A percentile compares a stretch with the other conserved stretches of the same genome.
These are phyloP conservation scores for Caenorhabditis auriculariae DNA, from an alignment of 2,888 invertebrate genomes.

Conservation along the genomic window DNA sequence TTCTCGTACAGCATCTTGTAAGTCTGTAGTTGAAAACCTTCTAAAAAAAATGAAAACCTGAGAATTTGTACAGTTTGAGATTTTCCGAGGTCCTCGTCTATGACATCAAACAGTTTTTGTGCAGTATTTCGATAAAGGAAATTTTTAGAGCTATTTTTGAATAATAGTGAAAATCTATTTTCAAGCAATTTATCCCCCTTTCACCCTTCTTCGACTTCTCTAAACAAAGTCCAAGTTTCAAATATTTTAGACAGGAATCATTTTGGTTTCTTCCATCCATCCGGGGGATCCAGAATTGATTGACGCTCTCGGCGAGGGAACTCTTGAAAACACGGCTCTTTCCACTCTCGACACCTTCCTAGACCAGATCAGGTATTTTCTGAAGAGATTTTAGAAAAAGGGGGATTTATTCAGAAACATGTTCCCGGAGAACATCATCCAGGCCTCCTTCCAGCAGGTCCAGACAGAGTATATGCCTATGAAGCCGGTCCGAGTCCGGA, in stretches of 20 bases:
- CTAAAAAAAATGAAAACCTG: too few species aligned
- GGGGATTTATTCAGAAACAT: conserved; percentile 74
- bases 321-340: conserved; percentile 60
- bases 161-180: too few species aligned
- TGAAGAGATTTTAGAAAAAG: neutral
- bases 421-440: conserved; percentile 86
- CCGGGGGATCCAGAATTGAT: conserved; percentile 70
- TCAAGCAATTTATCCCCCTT: too few species aligned
- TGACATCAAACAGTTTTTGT: too few species aligned
- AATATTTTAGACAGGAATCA: conserved; percentile 68
- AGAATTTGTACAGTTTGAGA: too few species aligned
- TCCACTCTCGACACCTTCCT: conserved; percentile 77
- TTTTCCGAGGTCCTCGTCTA: too few species aligned
- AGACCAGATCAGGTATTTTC: conserved; percentile 79
- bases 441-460: conserved; percentile 70
- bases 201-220: neutral
- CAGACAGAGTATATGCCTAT: conserved; percentile 56
- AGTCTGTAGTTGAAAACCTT: too few species aligned
- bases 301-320: conserved; percentile 54
- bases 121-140: too few species aligned
- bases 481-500: conserved; percentile 21
- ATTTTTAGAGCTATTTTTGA: too few species aligned
- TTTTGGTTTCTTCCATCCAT: conserved; percentile 72
- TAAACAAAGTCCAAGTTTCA: neutral
- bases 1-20: too few species aligned